phyloP scores from a whole-genome alignment of 1,140 invertebrate species.

The Stenopsyche tienmushanensis region DNA sequence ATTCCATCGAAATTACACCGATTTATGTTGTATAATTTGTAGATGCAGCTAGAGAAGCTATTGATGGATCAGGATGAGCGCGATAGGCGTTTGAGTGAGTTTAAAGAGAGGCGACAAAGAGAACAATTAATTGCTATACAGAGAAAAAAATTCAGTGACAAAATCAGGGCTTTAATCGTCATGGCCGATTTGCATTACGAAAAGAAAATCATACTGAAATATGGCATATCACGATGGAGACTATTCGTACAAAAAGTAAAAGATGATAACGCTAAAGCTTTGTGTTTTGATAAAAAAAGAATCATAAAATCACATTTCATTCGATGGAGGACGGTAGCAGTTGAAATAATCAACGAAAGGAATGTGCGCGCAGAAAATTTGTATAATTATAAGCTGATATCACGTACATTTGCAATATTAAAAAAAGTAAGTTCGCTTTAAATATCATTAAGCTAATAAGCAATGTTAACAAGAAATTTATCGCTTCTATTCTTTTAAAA shows the following conservation, averaged over 20 bases:
- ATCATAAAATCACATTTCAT: conserved; percentile 54
- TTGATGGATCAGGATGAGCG: conserved; percentile 64
- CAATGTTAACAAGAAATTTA: no score
- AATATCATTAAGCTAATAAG: no score
- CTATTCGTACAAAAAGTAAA: conserved; percentile 53
- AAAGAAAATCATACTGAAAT: conserved; percentile 52
- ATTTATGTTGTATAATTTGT: conserved; percentile 9
- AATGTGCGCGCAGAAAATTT: conserved; percentile 54
- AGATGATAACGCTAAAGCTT: conserved; percentile 54
- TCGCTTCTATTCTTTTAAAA: no score
- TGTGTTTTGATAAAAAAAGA: conserved; percentile 50
- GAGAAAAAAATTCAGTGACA: conserved; percentile 56
- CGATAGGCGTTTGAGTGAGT: conserved; percentile 56
- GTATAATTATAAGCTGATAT: conserved; percentile 50
- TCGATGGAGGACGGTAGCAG: conserved; percentile 55
- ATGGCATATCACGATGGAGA: conserved; percentile 56
- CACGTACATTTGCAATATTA: conserved; percentile 47
- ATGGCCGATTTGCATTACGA: conserved; percentile 62
- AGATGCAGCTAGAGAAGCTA: conserved; percentile 50
- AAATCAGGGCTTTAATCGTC: conserved; percentile 53
- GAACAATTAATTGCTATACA: conserved; percentile 61
- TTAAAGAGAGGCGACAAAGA: conserved; percentile 59
- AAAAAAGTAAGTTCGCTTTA: conserved; percentile 51
- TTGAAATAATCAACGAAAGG: conserved; percentile 51
- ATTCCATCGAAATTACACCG: not conserved